Evolutionary conservation across 2,888 invertebrate species (phyloP).

Genomic region (Pheosia gnoma): DNA sequence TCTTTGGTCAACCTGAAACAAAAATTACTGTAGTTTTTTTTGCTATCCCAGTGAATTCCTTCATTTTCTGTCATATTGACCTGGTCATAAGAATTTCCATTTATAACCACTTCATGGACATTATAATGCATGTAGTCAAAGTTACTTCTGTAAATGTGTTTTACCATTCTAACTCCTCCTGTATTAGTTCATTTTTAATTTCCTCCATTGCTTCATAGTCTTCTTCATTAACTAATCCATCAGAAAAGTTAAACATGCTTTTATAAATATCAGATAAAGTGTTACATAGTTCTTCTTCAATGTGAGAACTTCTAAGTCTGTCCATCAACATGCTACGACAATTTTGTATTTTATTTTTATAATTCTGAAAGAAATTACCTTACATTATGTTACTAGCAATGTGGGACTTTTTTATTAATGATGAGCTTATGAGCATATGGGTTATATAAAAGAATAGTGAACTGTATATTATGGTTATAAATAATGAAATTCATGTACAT

Average conservation of each 20-base stretch:
- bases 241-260: constrained; percentile 57
- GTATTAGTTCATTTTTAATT: constrained; percentile 69
- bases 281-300: constrained; percentile 56
- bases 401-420: no score
- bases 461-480: no score
- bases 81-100: no score
- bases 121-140: no score
- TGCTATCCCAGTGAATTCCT: no score
- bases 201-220: constrained; percentile 64
- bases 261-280: constrained; percentile 68
- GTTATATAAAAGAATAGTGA: no score
- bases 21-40: neutral
- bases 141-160: neutral
- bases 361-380: constrained; percentile 56
- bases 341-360: constrained; percentile 68
- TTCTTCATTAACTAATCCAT: constrained; percentile 54
- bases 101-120: no score
- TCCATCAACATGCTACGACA: constrained; percentile 69
- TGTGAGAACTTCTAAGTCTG: constrained; percentile 56
- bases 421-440: no score
- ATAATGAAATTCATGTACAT: no score
- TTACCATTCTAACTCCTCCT: constrained; percentile 75
- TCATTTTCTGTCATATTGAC: no score
- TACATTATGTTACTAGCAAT: neutral
- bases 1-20: constrained; percentile 68